phyloP scores from a whole-genome alignment of 2,888 invertebrate species.

The Steromphala cineraria region DNA sequence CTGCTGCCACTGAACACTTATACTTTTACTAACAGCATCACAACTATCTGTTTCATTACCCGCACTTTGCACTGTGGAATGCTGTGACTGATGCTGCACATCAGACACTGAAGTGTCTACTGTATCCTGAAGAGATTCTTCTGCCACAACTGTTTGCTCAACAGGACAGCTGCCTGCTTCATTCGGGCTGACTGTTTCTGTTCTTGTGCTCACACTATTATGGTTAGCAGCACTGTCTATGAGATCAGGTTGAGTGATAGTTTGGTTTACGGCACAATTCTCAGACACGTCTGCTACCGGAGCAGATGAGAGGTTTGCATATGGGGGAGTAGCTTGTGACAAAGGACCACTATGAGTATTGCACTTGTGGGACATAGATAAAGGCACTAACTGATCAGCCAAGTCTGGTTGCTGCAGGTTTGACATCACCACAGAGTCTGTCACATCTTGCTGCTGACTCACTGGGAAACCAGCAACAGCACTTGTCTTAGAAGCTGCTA shows the following conservation, averaged over 20 bases:
- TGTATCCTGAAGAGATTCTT: conserved; percentile 5
- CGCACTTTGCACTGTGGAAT: conserved; percentile 16
- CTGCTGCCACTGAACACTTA: not conserved
- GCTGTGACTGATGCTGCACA: conserved; percentile 2
- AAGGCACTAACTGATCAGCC: conserved; percentile 22
- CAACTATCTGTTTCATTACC: not conserved
- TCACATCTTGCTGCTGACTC: conserved; percentile 3
- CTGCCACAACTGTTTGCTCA: not conserved
- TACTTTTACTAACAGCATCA: not conserved
- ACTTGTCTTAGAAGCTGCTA: not conserved
- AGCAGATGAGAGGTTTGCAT: conserved; percentile 12
- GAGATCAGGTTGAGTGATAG: conserved; percentile 23
- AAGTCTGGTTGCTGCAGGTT: not conserved
- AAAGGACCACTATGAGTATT: conserved; percentile 17
- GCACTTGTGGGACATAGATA: conserved; percentile 22
- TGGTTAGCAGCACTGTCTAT: conserved; percentile 26
- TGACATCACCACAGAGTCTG: not conserved
- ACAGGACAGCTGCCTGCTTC: not conserved
- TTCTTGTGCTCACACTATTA: conserved; percentile 6
- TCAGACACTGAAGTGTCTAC: not conserved
- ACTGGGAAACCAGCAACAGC: not conserved
- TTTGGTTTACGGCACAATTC: conserved; percentile 21
- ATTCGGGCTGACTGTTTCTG: not conserved
- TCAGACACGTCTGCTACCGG: not conserved
- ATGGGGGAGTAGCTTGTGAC: conserved; percentile 13